Percentiles rank a stretch among this genome's conserved stretches.
Evolutionary conservation across 2,797 vertebrate genomes (phyloP).

Genomic region (Schizothorax lantsangensis): DNA sequence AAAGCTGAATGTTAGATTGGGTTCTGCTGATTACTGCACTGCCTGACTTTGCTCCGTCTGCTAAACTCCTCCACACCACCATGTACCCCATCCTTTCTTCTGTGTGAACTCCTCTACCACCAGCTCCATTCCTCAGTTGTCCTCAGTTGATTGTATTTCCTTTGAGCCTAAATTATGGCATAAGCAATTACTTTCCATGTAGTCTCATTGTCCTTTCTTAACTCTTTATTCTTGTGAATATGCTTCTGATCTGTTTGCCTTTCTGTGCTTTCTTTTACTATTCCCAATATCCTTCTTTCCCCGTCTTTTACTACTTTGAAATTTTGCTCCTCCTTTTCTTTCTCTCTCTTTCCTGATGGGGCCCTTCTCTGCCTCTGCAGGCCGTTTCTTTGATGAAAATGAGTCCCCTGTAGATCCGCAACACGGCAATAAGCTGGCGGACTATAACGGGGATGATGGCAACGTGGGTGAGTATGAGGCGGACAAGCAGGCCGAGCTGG

Average conservation of each 20-base stretch:
- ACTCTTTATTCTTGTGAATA: not conserved
- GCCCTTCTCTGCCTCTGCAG: slow-evolving; percentile 93
- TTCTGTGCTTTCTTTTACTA: not conserved
- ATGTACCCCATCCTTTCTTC: slow-evolving; percentile 12
- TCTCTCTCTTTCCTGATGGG: slow-evolving; percentile 78
- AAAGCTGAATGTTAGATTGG: slow-evolving; percentile 7
- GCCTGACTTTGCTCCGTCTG: slow-evolving; percentile 45
- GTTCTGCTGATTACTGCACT: slow-evolving; percentile 34
- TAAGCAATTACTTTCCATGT: not conserved
- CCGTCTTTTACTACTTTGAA: not conserved
- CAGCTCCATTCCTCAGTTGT: slow-evolving; percentile 36
- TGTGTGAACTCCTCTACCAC: slow-evolving; percentile 19
- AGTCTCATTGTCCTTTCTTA: slow-evolving; percentile 12
- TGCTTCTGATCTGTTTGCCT: slow-evolving; percentile 1
- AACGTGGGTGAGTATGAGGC: slow-evolving; percentile 99
- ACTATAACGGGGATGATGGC: slow-evolving; percentile 99
- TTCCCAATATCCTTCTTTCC: slow-evolving; percentile 9
- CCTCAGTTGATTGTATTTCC: not conserved
- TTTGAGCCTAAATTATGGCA: not conserved
- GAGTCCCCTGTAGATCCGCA: slow-evolving; percentile 99
- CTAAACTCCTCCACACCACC: slow-evolving; percentile 21
- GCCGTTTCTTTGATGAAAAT: slow-evolving; percentile 99
- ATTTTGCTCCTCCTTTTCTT: slow-evolving; percentile 6
- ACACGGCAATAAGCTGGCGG: slow-evolving; percentile 99
- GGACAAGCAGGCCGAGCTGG: slow-evolving; percentile 99